These are phyloP conservation scores for Tympanoctomys barrerae DNA, from an alignment of 2,797 vertebrate species.

Conservation along the genomic window DNA sequence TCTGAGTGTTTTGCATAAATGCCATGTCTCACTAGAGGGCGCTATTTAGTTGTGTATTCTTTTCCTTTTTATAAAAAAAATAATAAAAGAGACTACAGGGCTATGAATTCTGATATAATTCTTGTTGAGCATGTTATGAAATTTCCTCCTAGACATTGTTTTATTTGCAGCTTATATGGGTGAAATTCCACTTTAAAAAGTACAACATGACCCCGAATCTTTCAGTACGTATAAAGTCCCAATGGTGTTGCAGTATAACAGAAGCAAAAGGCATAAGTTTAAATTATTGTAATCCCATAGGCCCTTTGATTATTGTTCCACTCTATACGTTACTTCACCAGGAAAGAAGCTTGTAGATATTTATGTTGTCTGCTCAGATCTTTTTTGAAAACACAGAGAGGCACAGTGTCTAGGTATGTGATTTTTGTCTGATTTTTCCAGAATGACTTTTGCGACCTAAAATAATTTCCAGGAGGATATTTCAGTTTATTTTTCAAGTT, in stretches of 20 bases:
- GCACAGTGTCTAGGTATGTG: neutral
- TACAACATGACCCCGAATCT: constrained; percentile 84
- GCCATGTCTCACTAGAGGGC: constrained; percentile 84
- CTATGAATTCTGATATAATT: constrained; percentile 82
- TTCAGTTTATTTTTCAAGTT: constrained; percentile 31
- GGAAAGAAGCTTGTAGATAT: constrained; percentile 83
- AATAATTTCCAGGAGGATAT: neutral
- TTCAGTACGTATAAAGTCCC: constrained; percentile 83
- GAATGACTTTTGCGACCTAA: constrained; percentile 17
- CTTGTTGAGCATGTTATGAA: constrained; percentile 83
- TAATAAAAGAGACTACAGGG: constrained; percentile 20
- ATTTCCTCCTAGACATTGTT: constrained; percentile 85
- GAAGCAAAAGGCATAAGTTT: constrained; percentile 82
- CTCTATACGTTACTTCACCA: constrained; percentile 71
- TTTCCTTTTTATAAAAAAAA: constrained; percentile 60
- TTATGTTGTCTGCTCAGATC: constrained; percentile 73
- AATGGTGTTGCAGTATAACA: neutral
- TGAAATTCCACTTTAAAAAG: constrained; percentile 88
- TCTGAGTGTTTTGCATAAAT: neutral
- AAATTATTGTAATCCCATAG: constrained; percentile 84
- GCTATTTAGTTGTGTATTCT: constrained; percentile 82
- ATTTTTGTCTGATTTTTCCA: constrained; percentile 14
- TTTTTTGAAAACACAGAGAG: constrained; percentile 66
- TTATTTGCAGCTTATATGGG: constrained; percentile 88
- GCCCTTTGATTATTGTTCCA: constrained; percentile 80